Percentiles rank a stretch among this genome's conserved stretches.
phyloP scores from a whole-genome alignment of 2,888 invertebrate species.

The Caenorhabditis sp. region DNA sequence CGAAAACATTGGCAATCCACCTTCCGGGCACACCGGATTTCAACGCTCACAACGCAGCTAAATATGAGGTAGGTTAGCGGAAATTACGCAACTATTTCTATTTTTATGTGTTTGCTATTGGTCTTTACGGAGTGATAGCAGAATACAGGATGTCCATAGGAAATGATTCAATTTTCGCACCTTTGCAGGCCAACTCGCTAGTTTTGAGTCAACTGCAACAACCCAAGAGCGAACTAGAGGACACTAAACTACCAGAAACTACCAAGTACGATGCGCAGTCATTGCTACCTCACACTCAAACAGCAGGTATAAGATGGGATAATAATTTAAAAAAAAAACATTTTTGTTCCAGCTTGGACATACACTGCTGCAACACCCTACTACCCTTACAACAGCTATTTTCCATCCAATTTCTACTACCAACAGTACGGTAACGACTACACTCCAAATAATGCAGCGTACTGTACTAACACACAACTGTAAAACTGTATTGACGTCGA shows the following conservation, averaged over 20 bases:
- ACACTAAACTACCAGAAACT: slow-evolving; percentile 18
- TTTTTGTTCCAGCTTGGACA: slow-evolving; percentile 48
- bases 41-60: slow-evolving; percentile 60
- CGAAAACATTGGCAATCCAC: slow-evolving; percentile 59
- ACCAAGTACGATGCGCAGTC: slow-evolving; percentile 41
- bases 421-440: slow-evolving; percentile 55
- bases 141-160: slow-evolving; percentile 16
- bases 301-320: too few relatives aligned
- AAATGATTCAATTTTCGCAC: slow-evolving; percentile 7
- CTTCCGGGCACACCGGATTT: slow-evolving; percentile 71
- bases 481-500: background rate
- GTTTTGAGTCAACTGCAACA: slow-evolving; percentile 37
- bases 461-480: slow-evolving; percentile 25
- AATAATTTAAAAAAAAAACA: too few relatives aligned
- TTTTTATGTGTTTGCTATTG: slow-evolving; percentile 8
- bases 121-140: slow-evolving; percentile 12
- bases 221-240: slow-evolving; percentile 44
- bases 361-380: slow-evolving; percentile 27
- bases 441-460: slow-evolving; percentile 63
- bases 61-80: slow-evolving; percentile 54
- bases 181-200: slow-evolving; percentile 33
- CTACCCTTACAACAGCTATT: slow-evolving; percentile 51
- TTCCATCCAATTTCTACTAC: slow-evolving; percentile 53
- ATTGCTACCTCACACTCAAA: slow-evolving; percentile 32
- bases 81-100: too few relatives aligned